These are phyloP conservation scores for Oriolus oriolus DNA, from an alignment of 2,113 vertebrate genomes.

Conservation along the genomic window DNA sequence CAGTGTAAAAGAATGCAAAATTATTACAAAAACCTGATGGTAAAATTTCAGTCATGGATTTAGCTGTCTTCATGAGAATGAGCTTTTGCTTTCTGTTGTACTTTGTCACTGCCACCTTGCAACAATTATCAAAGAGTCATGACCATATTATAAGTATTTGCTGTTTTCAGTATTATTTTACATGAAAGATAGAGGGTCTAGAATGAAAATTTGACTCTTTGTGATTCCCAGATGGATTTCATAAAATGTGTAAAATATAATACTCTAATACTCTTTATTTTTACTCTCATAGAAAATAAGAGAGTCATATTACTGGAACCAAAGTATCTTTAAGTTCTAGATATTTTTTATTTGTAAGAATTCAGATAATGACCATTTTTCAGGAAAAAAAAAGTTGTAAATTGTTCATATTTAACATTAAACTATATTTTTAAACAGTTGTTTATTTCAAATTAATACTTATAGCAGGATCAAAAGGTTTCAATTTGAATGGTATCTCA, in stretches of 20 bases:
- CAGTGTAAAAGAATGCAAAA: constrained; percentile 2
- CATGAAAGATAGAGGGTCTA: neutral
- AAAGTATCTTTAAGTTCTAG: neutral
- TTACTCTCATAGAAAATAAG: neutral
- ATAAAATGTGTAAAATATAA: neutral
- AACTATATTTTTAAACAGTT: neutral
- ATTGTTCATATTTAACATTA: neutral
- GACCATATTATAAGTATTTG: neutral
- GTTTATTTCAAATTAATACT: neutral
- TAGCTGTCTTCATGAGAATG: neutral
- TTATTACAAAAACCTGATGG: neutral
- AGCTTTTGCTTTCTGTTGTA: neutral
- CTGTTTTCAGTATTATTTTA: neutral
- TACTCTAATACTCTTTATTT: neutral
- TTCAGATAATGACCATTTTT: neutral
- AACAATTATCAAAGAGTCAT: neutral
- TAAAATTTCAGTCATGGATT: neutral
- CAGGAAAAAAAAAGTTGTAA: neutral
- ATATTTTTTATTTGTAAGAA: neutral
- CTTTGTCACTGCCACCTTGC: neutral
- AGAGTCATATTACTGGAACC: neutral
- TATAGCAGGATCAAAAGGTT: neutral
- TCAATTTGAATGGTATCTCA: neutral
- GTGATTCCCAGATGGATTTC: neutral
- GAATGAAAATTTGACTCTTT: neutral